Percentiles rank a stretch among this genome's conserved stretches.
Evolutionary conservation across 2,113 vertebrate genomes (phyloP).

Genomic region (Ahaetulla prasina): DNA sequence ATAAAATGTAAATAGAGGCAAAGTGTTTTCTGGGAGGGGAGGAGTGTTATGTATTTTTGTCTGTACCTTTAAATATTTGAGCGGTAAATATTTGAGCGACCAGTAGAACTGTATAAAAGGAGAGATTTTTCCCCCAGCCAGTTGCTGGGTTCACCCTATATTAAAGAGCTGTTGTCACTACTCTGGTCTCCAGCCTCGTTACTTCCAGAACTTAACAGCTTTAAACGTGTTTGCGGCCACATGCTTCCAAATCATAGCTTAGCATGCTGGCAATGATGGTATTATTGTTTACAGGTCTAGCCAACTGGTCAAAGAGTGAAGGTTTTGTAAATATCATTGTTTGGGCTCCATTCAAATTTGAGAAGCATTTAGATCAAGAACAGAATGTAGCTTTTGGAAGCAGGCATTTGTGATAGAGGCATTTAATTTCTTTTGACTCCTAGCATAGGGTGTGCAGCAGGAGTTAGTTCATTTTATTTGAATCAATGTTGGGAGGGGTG

Average conservation of each 20-base stretch:
- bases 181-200: too few species aligned
- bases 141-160: too few species aligned
- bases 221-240: neutral
- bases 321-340: neutral
- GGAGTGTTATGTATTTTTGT: too few species aligned
- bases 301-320: slow-evolving; percentile 27
- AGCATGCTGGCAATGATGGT: neutral
- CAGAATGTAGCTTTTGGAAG: neutral
- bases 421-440: neutral
- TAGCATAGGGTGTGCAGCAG: neutral
- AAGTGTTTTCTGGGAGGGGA: too few species aligned
- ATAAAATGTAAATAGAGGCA: too few species aligned
- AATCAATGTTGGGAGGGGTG: neutral
- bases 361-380: slow-evolving; percentile 14
- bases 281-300: slow-evolving; percentile 27
- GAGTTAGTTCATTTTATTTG: rapidly evolving
- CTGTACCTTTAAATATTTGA: too few species aligned
- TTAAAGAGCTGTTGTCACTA: too few species aligned
- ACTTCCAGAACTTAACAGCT: too few species aligned
- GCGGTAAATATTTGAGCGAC: too few species aligned
- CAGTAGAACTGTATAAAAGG: too few species aligned
- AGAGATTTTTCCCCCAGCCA: too few species aligned
- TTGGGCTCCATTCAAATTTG: neutral
- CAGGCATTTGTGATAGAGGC: neutral
- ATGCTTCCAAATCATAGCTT: slow-evolving; percentile 9